Base-by-base conservation (phyloP, 2,888 invertebrate genomes). In the Exephanes ischioxanthus region DNA sequence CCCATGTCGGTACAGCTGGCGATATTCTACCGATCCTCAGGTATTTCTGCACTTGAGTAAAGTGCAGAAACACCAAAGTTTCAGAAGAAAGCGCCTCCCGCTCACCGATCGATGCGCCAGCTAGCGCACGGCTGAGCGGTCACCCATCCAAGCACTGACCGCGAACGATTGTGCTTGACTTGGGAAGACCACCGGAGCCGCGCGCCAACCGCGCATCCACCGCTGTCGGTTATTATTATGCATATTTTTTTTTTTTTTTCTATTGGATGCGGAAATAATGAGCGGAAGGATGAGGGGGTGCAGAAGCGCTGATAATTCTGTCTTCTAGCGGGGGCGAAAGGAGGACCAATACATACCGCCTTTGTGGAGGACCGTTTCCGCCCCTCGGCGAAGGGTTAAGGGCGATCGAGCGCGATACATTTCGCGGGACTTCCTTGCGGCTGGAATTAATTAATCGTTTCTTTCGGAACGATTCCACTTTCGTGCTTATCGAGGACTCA, bases 341-440 rank as follows among this genome's bases (percentile, higher is more conserved):
- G 19, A 66, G 37, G 33, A 37, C 76, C 11, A 14, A 78, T 48
- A 30, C 33, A 68, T 70, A 19, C 51, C 70, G 48, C 58, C 70
- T 58, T 70, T 61, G 61, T 51, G n/a, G 48, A 26, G 26, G 9
- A 30, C 4, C 26, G 51, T n/a, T 37, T 30, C 14, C 51, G 45
- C 48, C 19, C 48, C 48, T 70, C 61, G 58, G 19, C 14, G 70
- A 78, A 61, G 78, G 78, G 78, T 79, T 79, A 70, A 70, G 78
- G 61, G 58, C 70, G 70, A 70, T 30, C 70, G 78, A 79, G 61
- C 61, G 70, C 41, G 58, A 79, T 70, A 70, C 70, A 55, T 77
- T 67, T 67, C 26, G 9, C 61, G 26, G 16, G 45, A 41, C 2
- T 67, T 77, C 48, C 30, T 53, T 26, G 16, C 58, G 45, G 16